Base-by-base conservation (phyloP, 2,113 vertebrate species). In the Conger conger region DNA sequence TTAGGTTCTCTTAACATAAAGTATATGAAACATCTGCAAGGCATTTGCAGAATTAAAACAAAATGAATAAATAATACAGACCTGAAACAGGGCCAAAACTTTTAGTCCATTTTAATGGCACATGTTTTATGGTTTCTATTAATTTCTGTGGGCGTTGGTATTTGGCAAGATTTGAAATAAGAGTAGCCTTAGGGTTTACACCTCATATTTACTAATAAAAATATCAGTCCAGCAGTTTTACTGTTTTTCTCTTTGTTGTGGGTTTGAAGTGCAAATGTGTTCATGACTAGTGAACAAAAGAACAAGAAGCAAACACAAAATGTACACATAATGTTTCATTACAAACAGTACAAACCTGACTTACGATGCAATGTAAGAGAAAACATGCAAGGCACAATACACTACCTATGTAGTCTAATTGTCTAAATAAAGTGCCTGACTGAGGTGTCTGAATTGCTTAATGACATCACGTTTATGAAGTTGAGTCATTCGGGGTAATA, bases 21-120 rank as follows among this genome's bases (percentile, higher is more conserved):
- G 89, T 89, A 90, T 90, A 87, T 79, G 38, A 91, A 89, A 93
- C 94, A 95, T 94, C 93, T 95, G 95, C 88, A 92, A 93, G 92
- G 90, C 92, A 94, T 96, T 95, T 93, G 84, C 80, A 85, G 86
- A 93, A 95, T 95, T 94, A 93, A 92, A 94, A 92, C 91, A 88
- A 93, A 92, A 95, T 93, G 93, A 93, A 93, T 94, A 91, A 89
- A 92, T 93, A 93, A 94, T 91, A 91, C 90, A 84, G 81, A 84
- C 83, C 88, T 94, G 93, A 92, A 91, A 86, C 87, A 38, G 63
- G 88, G 93, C 94, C 92, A 93, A 85, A 89, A 91, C 88, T 91
- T 90, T 90, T 85, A 91, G 91, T 92, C 91, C 89, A 90, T 89
- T 91, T 93, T 91, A 93, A 92, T 92, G 89, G 92, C 93, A 93